Conservation (phyloP, 2,113 vertebrate species). For the Coptodon bakossiorum region DNA sequence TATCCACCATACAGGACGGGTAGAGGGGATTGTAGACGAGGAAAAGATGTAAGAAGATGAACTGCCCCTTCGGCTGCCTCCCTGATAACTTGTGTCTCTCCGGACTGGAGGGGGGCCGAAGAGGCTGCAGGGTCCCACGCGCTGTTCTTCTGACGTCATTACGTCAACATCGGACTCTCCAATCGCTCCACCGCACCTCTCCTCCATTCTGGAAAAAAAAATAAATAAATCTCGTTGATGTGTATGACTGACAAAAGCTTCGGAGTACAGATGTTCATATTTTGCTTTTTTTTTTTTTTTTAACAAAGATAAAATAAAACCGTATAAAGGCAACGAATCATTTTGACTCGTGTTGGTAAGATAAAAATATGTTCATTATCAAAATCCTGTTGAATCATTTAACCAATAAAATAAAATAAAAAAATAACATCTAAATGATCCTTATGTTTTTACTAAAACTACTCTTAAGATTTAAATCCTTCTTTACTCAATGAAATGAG, state of each 20-base stretch:
- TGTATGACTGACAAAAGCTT: background rate
- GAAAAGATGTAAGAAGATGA: conserved; percentile 69
- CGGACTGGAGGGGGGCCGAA: conserved; percentile 60
- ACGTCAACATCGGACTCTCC: conserved; percentile 33
- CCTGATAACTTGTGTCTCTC: conserved; percentile 75
- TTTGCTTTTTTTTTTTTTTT: background rate
- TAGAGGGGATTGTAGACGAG: conserved; percentile 60
- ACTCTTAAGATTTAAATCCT: background rate
- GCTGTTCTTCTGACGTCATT: conserved; percentile 80
- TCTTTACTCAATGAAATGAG: background rate
- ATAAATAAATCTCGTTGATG: background rate
- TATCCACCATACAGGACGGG: conserved; percentile 93
- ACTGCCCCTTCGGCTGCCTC: conserved; percentile 71
- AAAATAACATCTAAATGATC: background rate
- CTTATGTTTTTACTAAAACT: rapidly evolving
- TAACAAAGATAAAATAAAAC: background rate
- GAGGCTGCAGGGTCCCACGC: conserved; percentile 69
- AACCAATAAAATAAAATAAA: background rate
- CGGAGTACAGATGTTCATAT: background rate
- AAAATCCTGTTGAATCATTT: background rate
- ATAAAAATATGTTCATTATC: background rate
- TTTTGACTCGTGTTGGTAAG: background rate
- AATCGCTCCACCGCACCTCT: conserved; percentile 12
- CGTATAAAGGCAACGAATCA: background rate
- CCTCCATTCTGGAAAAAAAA: background rate